A percentile compares a stretch with the other conserved stretches of the same genome.
Conservation (phyloP, 2,113 vertebrate species). For the Zonotrichia leucophrys region DNA sequence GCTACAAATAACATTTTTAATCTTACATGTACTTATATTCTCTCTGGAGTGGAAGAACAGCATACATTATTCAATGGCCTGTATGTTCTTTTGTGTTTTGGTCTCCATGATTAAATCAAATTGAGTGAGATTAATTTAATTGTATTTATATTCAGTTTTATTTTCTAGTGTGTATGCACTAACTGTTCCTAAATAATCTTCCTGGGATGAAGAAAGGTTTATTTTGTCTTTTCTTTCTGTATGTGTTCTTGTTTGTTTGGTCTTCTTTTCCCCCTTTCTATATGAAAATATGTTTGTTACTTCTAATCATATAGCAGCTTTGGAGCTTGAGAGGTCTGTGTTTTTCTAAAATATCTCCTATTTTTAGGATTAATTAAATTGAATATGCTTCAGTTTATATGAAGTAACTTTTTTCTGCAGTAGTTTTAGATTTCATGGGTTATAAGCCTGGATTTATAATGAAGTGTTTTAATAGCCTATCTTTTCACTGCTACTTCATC, state of each 20-base stretch:
- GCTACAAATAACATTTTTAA: background rate
- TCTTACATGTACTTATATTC: background rate
- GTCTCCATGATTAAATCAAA: background rate
- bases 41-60: background rate
- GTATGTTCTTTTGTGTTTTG: background rate
- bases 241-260: background rate
- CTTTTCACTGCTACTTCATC: background rate
- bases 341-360: background rate
- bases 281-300: background rate
- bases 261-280: background rate
- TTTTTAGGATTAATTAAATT: background rate
- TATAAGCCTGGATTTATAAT: background rate
- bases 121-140: background rate
- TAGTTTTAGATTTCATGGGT: background rate
- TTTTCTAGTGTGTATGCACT: background rate
- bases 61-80: background rate
- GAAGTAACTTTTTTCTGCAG: background rate
- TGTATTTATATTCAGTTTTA: background rate
- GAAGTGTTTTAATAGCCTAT: background rate
- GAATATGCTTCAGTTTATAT: background rate
- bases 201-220: background rate
- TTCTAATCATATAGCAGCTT: background rate
- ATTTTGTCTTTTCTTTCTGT: background rate
- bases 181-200: background rate
- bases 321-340: background rate